Base-by-base conservation (phyloP, 2,797 vertebrate species). In the Otolemur crassicaudatus region DNA sequence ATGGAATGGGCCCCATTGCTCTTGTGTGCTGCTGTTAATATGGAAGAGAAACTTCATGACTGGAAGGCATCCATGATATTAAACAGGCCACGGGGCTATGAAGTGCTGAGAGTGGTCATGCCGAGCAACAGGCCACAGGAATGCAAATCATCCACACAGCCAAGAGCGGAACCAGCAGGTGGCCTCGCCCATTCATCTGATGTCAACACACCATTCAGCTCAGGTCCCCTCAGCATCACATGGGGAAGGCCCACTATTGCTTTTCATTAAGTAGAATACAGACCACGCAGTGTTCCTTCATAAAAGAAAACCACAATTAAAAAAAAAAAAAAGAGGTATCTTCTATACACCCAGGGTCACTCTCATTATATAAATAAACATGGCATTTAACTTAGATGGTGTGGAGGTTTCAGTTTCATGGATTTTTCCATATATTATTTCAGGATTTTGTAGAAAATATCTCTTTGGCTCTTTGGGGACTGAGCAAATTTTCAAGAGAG, bases 91-190 rank as follows among this genome's bases (percentile, higher is more conserved):
- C 97, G 97, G 98, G 99, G 98, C 99, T 99, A 98, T 98, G 98
- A 99, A 99, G 99, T 99, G 99, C 98, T 98, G 98, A 99, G 99
- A 99, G 99, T 99, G 98, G 99, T 99, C 99, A 99, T 98, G 99
- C 99, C 98, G 99, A 99, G 99, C 99, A 99, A 99, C 99, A 99
- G 99, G 99, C 99, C 99, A 97, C 99, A 99, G 99, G 99, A 99
- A 99, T 99, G 99, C 99, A 99, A 99, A 99, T 99, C 99, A 99
- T 98, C 98, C 98, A 95, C 98, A 97, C 98, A 98, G 99, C 99
- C 99, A 99, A 98, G 99, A 99, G 99, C 98, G 98, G 98, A 99
- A 98, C 99, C 99, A 99, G 99, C 99, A 99, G 99, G 99, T 99
- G 99, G 99, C 99, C 99, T 99, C 98, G 96, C 98, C 98, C 98